A percentile compares a stretch with the other conserved stretches of the same genome.
Evolutionary conservation across 1,140 invertebrate genomes (phyloP).

Genomic region (Saccostrea glomerata): DNA sequence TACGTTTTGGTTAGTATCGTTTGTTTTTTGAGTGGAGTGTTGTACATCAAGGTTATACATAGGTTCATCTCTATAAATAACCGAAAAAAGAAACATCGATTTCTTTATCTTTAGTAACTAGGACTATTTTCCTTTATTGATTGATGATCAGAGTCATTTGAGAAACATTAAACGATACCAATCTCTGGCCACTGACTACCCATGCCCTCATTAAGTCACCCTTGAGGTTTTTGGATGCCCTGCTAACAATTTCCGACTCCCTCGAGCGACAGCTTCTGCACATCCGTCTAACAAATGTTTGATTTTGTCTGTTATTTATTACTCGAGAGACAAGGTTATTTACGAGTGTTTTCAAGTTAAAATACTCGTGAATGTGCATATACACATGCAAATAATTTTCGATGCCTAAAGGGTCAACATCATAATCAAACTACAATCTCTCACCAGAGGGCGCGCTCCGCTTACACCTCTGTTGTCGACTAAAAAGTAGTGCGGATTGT

Average conservation of each 20-base stretch:
- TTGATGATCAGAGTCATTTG: slow-evolving; percentile 31
- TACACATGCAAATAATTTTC: slow-evolving; percentile 1
- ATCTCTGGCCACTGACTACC: not conserved
- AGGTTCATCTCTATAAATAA: not conserved
- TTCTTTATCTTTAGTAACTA: slow-evolving; percentile 5
- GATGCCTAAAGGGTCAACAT: not conserved
- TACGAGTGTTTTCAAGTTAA: not conserved
- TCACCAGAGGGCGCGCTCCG: too few species aligned
- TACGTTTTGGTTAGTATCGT: too few species aligned
- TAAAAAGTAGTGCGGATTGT: too few species aligned
- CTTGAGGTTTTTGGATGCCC: not conserved
- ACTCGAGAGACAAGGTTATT: not conserved
- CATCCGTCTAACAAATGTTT: not conserved
- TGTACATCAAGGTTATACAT: not conserved
- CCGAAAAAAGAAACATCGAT: not conserved
- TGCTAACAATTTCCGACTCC: slow-evolving; percentile 31
- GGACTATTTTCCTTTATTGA: not conserved
- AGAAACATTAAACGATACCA: slow-evolving; percentile 31
- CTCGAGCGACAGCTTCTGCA: not conserved
- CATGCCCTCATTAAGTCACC: slow-evolving; percentile 12
- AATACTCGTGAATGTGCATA: not conserved
- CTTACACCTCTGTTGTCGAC: too few species aligned
- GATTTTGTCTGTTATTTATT: slow-evolving; percentile 12
- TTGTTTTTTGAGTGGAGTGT: too few species aligned
- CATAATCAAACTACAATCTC: too few species aligned